Evolutionary conservation across 2,797 vertebrate genomes (phyloP).

Genomic region (Chaetodon trifasciatus): DNA sequence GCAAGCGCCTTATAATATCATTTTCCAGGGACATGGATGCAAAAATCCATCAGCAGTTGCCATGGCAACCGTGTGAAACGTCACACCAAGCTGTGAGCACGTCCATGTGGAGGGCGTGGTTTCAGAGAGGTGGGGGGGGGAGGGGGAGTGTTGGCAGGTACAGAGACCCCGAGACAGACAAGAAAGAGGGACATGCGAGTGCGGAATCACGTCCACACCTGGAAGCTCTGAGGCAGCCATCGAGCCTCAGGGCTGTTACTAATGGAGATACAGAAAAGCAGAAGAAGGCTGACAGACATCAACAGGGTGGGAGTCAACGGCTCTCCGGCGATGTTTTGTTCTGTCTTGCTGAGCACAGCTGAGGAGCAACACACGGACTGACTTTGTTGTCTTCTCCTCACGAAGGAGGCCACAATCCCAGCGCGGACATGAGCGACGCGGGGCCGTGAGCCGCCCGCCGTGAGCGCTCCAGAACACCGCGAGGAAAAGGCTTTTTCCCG

Average conservation of each 20-base stretch:
- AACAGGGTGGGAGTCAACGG: background rate
- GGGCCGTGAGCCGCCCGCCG: background rate
- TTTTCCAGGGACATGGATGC: background rate
- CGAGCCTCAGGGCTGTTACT: background rate
- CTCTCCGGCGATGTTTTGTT: background rate
- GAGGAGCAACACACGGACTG: background rate
- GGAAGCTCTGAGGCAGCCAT: background rate
- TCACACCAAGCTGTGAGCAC: constrained; percentile 34
- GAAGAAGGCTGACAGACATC: background rate
- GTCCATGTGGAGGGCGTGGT: constrained; percentile 45
- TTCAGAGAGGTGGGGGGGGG: background rate
- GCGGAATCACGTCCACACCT: constrained; percentile 4
- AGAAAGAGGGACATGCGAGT: background rate
- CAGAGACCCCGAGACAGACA: background rate
- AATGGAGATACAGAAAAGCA: background rate
- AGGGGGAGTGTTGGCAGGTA: background rate
- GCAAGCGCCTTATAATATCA: background rate
- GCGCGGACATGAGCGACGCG: background rate
- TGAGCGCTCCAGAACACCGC: too few relatives aligned
- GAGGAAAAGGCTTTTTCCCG: background rate
- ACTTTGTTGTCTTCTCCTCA: constrained; percentile 1
- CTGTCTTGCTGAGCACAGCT: background rate
- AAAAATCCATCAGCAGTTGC: constrained; percentile 47
- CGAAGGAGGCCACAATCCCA: background rate
- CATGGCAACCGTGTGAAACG: constrained; percentile 60